Evolutionary conservation across 2,797 vertebrate genomes (phyloP).

Genomic region (Morus bassanus): DNA sequence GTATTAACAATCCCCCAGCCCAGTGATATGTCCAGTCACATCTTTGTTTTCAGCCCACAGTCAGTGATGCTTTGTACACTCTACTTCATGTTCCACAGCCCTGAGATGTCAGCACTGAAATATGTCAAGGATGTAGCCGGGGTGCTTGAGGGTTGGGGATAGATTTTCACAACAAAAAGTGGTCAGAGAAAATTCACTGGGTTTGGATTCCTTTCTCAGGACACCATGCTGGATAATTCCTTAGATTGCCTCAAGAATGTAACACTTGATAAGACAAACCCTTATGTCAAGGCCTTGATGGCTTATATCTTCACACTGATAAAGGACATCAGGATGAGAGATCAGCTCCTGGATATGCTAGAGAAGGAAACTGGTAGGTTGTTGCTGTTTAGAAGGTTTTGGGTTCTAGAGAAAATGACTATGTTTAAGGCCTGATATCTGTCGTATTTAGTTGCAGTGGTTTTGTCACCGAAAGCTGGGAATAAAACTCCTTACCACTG

Average conservation of each 20-base stretch:
- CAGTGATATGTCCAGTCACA: background rate
- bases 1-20: background rate
- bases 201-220: constrained; percentile 50
- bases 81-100: background rate
- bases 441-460: background rate
- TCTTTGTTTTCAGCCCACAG: background rate
- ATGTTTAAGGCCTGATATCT: background rate
- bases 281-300: constrained; percentile 80
- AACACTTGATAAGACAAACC: constrained; percentile 62
- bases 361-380: constrained; percentile 37
- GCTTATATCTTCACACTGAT: constrained; percentile 83
- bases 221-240: constrained; percentile 65
- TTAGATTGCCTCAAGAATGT: constrained; percentile 72
- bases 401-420: background rate
- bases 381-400: background rate
- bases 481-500: too few species aligned
- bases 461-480: too few species aligned
- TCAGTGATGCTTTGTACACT: background rate
- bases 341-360: constrained; percentile 29
- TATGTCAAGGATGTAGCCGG: background rate
- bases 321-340: constrained; percentile 44
- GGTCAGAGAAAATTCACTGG: background rate
- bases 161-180: background rate
- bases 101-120: background rate
- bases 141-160: background rate